These are phyloP conservation scores for Amaurobius ferox DNA, from an alignment of 2,888 invertebrate genomes.

Conservation along the genomic window DNA sequence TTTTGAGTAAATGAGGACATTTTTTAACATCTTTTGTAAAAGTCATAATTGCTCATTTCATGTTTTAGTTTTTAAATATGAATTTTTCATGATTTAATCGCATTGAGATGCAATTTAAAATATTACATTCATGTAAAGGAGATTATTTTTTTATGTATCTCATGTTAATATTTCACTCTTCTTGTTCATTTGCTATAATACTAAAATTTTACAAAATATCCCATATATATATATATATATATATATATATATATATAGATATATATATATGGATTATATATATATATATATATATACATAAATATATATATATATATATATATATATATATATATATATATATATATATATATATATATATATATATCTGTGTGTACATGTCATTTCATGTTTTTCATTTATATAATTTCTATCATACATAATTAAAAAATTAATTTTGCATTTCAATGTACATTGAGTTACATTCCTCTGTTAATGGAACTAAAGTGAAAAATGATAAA, in stretches of 20 bases:
- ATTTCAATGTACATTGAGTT: background rate
- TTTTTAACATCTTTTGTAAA: background rate
- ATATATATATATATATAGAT: conserved; percentile 4
- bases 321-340: background rate
- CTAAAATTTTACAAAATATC: background rate
- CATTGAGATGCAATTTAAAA: background rate
- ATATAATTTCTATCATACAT: background rate
- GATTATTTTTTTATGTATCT: conserved; percentile 16
- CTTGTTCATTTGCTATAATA: background rate
- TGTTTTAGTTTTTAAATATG: background rate
- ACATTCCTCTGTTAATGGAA: background rate
- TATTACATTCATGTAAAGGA: conserved; percentile 15
- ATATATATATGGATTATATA: background rate
- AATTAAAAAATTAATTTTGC: background rate
- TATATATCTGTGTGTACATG: background rate
- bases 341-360: background rate
- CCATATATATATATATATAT: background rate
- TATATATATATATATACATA: background rate
- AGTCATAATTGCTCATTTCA: background rate
- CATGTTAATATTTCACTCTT: background rate
- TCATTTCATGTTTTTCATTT: background rate
- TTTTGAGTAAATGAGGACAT: background rate
- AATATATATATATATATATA: background rate
- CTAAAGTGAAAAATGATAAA: background rate
- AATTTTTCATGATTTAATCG: background rate